Evolutionary conservation across 1,140 invertebrate genomes (phyloP), one percentile per base, ranked within the genome.

Genomic region (Meloidogyne chitwoodi): DNA sequence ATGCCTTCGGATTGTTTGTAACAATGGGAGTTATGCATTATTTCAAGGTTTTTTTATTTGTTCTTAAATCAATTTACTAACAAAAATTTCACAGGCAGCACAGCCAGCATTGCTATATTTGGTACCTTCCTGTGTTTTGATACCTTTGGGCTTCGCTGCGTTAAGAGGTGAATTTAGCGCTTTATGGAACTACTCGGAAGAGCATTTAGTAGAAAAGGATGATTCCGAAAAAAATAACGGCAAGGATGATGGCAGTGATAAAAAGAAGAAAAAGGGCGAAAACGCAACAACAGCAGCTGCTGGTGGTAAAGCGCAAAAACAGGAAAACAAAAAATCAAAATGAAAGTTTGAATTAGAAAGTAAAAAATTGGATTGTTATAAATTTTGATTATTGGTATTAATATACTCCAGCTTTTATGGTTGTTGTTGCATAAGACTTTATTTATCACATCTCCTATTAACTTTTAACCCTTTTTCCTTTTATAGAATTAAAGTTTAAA

Each of bases 11-110:
- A 12, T 89, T 99, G 65, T 88, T 97, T 80, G 90, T 92, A 2
- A 99, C 97, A 0, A 97, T 99, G 87, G 91, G 95, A 77, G 93
- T 99, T 63, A 98, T 99, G 95, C 95, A 98, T 89, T 90, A 95
- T 68, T 99, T 96, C 89, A 95, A 96, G 88, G 80, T 83, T 56
- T 22, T 11, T 14, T 31, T 2, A 34, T 26, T 29, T 29, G 24
- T 3, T 8, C 8, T 27, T 2, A 2, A 38, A 5, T 27, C 27
- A 4, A 4, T 24, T 16, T 3, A 76, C n/a, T 56, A 77, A 48
- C 10, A 31, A 62, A 1, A 24, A 69, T 44, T 44, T 71, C 82
- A 34, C 38, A 83, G 76, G 85, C 87, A 26, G 85, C 85, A 27
- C 93, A 99, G 90, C 97, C 97, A 0, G 97, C 97, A 75, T 89